These are phyloP conservation scores for Nycticorax nycticorax DNA, from an alignment of 2,113 vertebrate species.

Conservation along the genomic window DNA sequence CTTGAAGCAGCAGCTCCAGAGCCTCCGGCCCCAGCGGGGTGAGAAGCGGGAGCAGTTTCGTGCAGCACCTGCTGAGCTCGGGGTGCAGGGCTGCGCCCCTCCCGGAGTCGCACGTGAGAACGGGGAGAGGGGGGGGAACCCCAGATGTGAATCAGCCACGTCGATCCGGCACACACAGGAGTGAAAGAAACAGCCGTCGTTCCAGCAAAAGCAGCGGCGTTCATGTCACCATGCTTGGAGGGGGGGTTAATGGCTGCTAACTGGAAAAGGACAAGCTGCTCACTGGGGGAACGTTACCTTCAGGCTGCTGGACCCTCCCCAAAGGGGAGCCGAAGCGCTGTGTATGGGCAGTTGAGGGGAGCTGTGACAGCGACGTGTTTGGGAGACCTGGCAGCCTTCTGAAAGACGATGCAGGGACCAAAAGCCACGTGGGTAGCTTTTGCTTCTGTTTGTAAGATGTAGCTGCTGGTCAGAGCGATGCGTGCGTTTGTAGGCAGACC, in stretches of 20 bases:
- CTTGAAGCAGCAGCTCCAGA: not conserved
- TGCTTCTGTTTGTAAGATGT: not conserved
- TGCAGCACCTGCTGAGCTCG: not conserved
- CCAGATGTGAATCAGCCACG: not conserved
- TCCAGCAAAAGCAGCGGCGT: not conserved
- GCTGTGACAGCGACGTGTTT: not conserved
- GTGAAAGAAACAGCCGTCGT: accelerated
- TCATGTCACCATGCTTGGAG: accelerated
- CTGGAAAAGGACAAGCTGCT: not conserved
- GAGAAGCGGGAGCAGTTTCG: not conserved
- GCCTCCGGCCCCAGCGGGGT: accelerated
- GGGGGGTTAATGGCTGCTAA: not conserved
- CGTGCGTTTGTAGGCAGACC: not conserved
- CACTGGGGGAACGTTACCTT: not conserved
- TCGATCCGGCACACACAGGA: not conserved
- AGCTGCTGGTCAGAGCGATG: accelerated
- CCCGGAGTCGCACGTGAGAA: accelerated
- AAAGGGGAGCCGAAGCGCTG: not conserved
- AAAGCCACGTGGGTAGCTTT: not conserved
- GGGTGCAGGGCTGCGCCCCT: not conserved
- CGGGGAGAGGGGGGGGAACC: no score
- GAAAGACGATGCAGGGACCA: not conserved
- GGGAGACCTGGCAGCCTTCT: not conserved
- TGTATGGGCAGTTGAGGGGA: accelerated
- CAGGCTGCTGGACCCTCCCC: not conserved